A percentile compares a stretch with the other conserved stretches of the same genome.
phyloP scores from a whole-genome alignment of 1,140 invertebrate species.

The Ptiloglossa arizonensis region DNA sequence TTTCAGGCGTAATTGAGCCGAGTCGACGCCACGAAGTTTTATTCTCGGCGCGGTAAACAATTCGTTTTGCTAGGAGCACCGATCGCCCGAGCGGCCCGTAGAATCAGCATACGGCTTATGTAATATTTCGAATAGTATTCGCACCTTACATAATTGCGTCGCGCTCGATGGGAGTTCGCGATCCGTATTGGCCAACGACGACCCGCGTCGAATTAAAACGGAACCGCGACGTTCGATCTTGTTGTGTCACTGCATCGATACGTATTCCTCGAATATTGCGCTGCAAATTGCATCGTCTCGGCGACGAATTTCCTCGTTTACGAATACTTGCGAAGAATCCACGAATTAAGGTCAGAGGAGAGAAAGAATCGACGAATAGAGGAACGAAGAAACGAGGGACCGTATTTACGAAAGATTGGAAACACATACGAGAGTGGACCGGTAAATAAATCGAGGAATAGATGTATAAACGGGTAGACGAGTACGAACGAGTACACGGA shows the following conservation, averaged over 20 bases:
- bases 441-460: too few species aligned
- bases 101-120: conserved; percentile 31
- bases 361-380: too few species aligned
- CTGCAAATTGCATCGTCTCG: too few species aligned
- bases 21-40: conserved; percentile 25
- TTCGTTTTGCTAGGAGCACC: conserved; percentile 28
- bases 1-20: conserved; percentile 7
- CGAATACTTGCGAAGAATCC: too few species aligned
- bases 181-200: not conserved
- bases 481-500: not conserved
- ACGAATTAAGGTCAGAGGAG: too few species aligned
- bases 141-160: conserved; percentile 37
- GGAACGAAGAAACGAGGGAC: too few species aligned
- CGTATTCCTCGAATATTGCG: too few species aligned
- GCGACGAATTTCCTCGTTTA: too few species aligned
- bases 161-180: not conserved
- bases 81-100: not conserved
- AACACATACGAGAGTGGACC: too few species aligned
- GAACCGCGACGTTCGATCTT: not conserved
- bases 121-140: conserved; percentile 38
- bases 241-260: too few species aligned
- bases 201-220: not conserved
- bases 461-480: not conserved
- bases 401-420: too few species aligned
- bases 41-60: conserved; percentile 47